These are phyloP conservation scores for Crocuta crocuta DNA, from an alignment of 2,113 vertebrate genomes.

Conservation along the genomic window DNA sequence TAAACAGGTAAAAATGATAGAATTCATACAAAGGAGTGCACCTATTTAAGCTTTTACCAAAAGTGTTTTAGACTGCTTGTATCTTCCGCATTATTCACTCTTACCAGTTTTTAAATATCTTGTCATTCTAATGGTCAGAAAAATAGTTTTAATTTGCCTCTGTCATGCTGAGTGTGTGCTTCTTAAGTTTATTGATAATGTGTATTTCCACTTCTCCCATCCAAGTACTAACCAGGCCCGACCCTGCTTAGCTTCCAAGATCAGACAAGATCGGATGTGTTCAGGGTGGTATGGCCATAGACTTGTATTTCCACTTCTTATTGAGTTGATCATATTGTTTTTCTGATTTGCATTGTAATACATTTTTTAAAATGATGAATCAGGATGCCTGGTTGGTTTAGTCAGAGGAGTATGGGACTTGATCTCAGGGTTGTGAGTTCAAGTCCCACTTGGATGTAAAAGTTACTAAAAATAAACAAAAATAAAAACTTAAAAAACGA, in stretches of 20 bases:
- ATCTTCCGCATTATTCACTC: neutral
- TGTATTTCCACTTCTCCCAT: neutral
- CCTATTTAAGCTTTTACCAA: neutral
- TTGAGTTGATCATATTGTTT: slow-evolving; percentile 8
- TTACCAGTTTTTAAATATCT: neutral
- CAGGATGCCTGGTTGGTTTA: neutral
- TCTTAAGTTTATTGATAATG: neutral
- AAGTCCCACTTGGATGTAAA: neutral
- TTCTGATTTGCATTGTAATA: neutral
- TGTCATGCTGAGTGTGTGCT: neutral
- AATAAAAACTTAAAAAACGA: neutral
- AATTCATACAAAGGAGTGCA: neutral
- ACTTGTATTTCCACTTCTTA: neutral
- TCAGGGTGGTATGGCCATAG: too few relatives aligned
- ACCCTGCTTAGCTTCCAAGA: too few relatives aligned
- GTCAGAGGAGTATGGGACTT: neutral
- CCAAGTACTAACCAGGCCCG: too few relatives aligned
- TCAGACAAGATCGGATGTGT: too few relatives aligned
- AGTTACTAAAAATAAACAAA: neutral
- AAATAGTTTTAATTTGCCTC: slow-evolving; percentile 39
- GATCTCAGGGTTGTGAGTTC: neutral
- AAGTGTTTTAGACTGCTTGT: neutral
- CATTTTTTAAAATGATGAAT: neutral
- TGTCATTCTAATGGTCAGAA: slow-evolving; percentile 34
- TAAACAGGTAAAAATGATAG: neutral